Evolutionary conservation across 2,113 vertebrate species (phyloP), one percentile per base, ranked within the genome.

Genomic region (Solea solea): DNA sequence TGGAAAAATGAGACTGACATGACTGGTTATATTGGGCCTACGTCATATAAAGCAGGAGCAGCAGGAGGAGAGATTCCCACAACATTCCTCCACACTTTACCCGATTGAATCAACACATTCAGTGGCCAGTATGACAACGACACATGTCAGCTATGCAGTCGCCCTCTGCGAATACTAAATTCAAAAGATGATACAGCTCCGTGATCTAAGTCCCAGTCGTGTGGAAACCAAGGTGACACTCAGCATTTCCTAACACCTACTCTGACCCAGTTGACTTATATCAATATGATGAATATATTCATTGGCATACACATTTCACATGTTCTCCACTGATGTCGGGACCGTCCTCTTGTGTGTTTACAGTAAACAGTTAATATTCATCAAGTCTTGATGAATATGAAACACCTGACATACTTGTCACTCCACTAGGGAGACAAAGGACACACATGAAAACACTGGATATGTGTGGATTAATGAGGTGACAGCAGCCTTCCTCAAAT

Each of bases 71-170:
- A 52, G 56, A 75, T 65, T 45, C 44, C 54, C 50, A 39, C 51
- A 52, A 69, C n/a, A 57, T 65, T 28, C 2, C 3, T 54, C 68
- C 39, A 52, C 21, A 64, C 49, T 72, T 67, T 59, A 28, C 52
- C 25, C 11, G 28, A 52, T 54, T 81, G 62, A 84, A 69, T 82
- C 69, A 67, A 61, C 66, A 44, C 59, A 70, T 78, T 80, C 44
- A 65, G 53, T 16, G 64, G 64, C 44, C 67, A 55, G 48, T 82
- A 69, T 70, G 48, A 54, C 60, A 54, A 77, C 72, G 71, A 86
- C 66, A 74, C 52, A 56, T 81, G 70, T 86, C 84, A 78, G 76
- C 71, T 80, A 68, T 68, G 25, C 65, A 51, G 64, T 85, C 74
- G 74, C 66, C 13, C 65, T 63, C 64, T 39, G 34, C 53, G 70